Conservation (phyloP, 2,113 vertebrate species). For the Pycnonotus jocosus region DNA sequence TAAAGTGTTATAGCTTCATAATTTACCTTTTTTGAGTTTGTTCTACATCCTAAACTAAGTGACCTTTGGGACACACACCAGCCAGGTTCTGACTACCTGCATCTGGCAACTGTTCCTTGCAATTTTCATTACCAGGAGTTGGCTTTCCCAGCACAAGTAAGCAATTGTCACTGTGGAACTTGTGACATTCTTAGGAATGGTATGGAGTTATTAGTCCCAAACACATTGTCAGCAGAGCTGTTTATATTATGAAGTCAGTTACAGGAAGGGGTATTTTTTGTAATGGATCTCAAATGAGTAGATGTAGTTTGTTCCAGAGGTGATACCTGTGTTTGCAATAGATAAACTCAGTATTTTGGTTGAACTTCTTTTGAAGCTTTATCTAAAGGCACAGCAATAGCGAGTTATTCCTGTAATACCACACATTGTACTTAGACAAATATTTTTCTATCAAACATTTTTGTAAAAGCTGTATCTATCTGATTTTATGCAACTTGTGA, state of each 20-base stretch:
- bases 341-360: slow-evolving; percentile 37
- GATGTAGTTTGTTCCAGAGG: slow-evolving; percentile 32
- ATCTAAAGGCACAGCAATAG: slow-evolving; percentile 71
- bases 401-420: slow-evolving; percentile 64
- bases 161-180: not conserved
- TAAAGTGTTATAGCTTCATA: not conserved
- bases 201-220: not conserved
- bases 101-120: not conserved
- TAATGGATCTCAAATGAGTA: slow-evolving; percentile 7
- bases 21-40: not conserved
- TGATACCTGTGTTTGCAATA: slow-evolving; percentile 28
- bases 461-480: slow-evolving; percentile 75
- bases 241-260: not conserved
- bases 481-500: slow-evolving; percentile 79
- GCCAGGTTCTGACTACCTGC: not conserved
- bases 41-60: slow-evolving; percentile 33
- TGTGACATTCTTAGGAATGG: not conserved
- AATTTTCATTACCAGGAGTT: not conserved
- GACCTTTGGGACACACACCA: slow-evolving; percentile 37
- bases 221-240: not conserved
- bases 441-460: slow-evolving; percentile 79
- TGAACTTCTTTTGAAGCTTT: slow-evolving; percentile 72
- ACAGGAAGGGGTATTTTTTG: not conserved
- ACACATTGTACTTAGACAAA: slow-evolving; percentile 58
- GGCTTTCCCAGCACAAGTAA: not conserved